Evolutionary conservation across 2,797 vertebrate genomes (phyloP), one percentile per base, ranked within the genome.

Genomic region (Calcarius lapponicus): DNA sequence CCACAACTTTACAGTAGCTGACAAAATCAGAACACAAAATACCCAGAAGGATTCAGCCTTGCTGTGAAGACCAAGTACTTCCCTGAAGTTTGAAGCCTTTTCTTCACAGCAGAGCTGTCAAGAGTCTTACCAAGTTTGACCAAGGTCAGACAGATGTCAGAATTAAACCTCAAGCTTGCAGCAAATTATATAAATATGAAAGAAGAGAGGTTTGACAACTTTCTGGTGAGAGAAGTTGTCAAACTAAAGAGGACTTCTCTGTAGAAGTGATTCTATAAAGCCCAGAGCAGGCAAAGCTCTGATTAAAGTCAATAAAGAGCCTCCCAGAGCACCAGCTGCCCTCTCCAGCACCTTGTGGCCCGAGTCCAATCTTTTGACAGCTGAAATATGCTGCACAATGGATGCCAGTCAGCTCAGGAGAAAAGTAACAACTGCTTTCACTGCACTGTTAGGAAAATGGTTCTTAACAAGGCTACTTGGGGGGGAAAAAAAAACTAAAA

Each of bases 291-390:
- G 53, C 74, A 83, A 71, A 88, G 58, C 36, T 80, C 84, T 58
- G 61, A 70, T 58, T 88, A 57, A 82, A 96, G 81, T 64, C 85
- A 95, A 90, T 61, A 90, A 91, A 90, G 42, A 54, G 48, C 25
- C 32, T 94, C 78, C 38, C 57, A 76, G 47, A 74, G 85, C 76
- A 72, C 38, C 72, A 92, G 48, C 76, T 80, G 65, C 80, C 85
- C 83, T 87, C 83, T 91, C 34, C 26, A 93, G 71, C 78, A 93
- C 62, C 67, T 91, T 82, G 32, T 72, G 76, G 74, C 90, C 82
- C 1, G 2, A 95, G 80, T 65, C 88, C 88, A 96, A 92, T 53
- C 40, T 28, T 47, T 43, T 94, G 86, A 89, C 45, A 93, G 91
- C 34, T 89, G 70, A 93, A 93, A 83, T 40, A 81, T 32, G 60